Percentiles rank a stretch among this genome's conserved stretches.
phyloP scores from a whole-genome alignment of 2,797 vertebrate species.

The Phataginus tricuspis region DNA sequence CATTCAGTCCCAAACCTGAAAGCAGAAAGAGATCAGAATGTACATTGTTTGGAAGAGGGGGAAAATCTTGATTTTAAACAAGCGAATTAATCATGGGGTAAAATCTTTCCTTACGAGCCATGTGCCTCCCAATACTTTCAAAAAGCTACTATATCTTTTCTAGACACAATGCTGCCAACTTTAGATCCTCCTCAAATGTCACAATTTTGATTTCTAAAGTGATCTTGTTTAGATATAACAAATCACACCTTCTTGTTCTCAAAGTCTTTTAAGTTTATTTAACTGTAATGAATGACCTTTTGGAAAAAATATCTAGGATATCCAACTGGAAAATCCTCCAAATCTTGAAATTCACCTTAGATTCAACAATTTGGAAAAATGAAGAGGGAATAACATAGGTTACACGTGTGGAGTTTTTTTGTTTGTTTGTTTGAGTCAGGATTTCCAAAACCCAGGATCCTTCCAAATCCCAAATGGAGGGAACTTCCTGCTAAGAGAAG shows the following conservation, averaged over 20 bases:
- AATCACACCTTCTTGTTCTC: not conserved
- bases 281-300: constrained; percentile 6
- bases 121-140: not conserved
- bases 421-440: not conserved
- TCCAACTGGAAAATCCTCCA: not conserved
- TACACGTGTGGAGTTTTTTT: not conserved
- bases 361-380: not conserved
- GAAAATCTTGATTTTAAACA: constrained; percentile 34
- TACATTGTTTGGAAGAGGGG: not conserved
- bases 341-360: constrained; percentile 31
- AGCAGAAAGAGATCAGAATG: constrained; percentile 1
- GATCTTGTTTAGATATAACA: constrained; percentile 12
- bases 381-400: not conserved
- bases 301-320: not conserved
- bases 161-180: constrained; percentile 50
- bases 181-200: constrained; percentile 29
- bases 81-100: not conserved
- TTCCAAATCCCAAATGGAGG: not conserved
- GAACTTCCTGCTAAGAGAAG: not conserved
- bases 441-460: not conserved
- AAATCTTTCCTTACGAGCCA: constrained; percentile 12
- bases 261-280: constrained; percentile 36
- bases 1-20: constrained; percentile 3
- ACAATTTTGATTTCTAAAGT: constrained; percentile 59
- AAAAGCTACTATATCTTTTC: constrained; percentile 28